Base-by-base conservation (phyloP, 2,113 vertebrate genomes). In the Cisticola juncidis region DNA sequence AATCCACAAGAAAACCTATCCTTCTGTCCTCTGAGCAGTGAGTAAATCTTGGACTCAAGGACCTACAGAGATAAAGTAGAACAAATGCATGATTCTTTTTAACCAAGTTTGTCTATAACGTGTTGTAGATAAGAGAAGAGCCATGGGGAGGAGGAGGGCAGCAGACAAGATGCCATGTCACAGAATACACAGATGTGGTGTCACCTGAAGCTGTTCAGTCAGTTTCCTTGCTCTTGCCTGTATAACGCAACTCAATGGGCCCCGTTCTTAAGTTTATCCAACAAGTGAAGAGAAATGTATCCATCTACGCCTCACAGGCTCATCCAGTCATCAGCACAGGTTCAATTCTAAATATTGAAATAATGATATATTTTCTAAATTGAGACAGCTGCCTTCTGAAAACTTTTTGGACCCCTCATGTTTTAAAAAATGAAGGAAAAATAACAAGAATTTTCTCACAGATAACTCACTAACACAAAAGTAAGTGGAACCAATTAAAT, bases 371-470 rank as follows among this genome's bases (percentile, higher is more conserved):
- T 28, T n/a, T 76, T 86, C 54, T 2, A 40, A 73, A 48, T 50
- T 50, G 24, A 57, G 11, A 38, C 6, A 25, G 18, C 5, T 0
- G 0, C 12, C 19, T 7, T 47, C 36, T 36, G 24, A 68, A 60
- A 72, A 58, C 3, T 8, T 51, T 40, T 64, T 64, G n/a, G 12
- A 23, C 6, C 12, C 24, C 24, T 69, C 8, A 9, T 25, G 5
- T 65, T 87, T 84, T 65, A 33, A 69, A 50, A 85, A 85, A 57
- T 9, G 3, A 48, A 57, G n/a, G 29, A 60, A 82, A 86, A 80
- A 3, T 47, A 60, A 48, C 9, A 18, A 36, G 19, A 61, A 73
- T 62, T 78, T 89, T 94, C 47, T 65, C 18, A 45, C 13, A 66
- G 51, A 26, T 29, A 65, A 45, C 21, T 90, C 29, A 70, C 9